Base-by-base conservation (phyloP, 1,140 invertebrate genomes). In the Neoseiulus cucumeris region DNA sequence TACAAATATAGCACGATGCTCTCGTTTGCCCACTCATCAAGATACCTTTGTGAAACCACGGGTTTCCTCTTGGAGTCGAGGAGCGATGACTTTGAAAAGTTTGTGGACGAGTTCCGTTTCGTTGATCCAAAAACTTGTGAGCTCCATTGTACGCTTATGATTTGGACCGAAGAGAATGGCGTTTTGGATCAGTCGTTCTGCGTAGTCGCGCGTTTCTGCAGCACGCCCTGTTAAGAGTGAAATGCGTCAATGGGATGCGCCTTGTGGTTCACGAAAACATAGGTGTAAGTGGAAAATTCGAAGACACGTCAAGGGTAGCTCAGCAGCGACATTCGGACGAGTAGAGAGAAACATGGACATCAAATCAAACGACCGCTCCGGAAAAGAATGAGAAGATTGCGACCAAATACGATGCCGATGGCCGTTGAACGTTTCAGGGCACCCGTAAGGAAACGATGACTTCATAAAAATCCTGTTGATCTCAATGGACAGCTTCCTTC, bases 51-150 rank as follows among this genome's bases (percentile, higher is more conserved):
- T 93, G 72, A 81, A 91, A 1, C 83, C 81, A 7, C 79, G 74
- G 41, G 79, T 80, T 69, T 80, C 84, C 70, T 86, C 80, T 72
- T 86, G 77, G 77, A 82, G 94, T 64, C 88, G 77, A 12, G 89
- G 89, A 22, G 84, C 88, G 18, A 93, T 74, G 18, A 93, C 89
- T 81, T 94, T 92, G 71, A 95, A 95, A 42, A 94, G 75, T 78
- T 94, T 94, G 70, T 92, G 89, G 5, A 94, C 78, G 14, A 91
- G 75, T 74, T 91, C 85, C 72, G 93, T 93, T 70, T 94, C 90
- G 64, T 84, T 70, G 42, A 95, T 75, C 87, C 89, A 95, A 75
- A 82, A 93, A 73, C 88, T 82, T 20, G 89, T 89, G 73, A 86
- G 77, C 70, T 91, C 86, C 89, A 95, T 93, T 7, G 87, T 93